Base-by-base conservation (phyloP, 2,113 vertebrate genomes). In the Turdus rufiventris region DNA sequence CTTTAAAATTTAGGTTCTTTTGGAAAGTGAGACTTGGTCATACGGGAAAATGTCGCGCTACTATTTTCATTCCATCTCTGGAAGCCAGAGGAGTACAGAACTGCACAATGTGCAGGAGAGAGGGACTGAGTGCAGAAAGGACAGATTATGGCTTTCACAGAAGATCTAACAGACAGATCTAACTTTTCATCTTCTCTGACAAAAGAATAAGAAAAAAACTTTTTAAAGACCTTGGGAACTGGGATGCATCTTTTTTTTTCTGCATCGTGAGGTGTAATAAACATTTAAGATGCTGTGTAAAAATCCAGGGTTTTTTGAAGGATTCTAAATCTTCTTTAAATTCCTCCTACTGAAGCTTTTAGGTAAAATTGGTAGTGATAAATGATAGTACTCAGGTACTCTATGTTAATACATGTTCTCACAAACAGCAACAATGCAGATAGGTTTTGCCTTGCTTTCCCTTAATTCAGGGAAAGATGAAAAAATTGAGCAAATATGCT, bases 1-100 rank as follows among this genome's bases (percentile, higher is more conserved):
- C 78, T 78, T 84, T 73, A 81, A 68, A 87, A n/a, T 60, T 67
- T 78, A 63, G 43, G 9, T 72, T 77, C 4, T 33, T 80, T 83
- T 92, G 68, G 65, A 74, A 77, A 77, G 20, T 43, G 79, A 38
- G 42, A 40, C 28, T 51, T 56, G 43, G 40, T 2, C 88, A 84
- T 86, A 81, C 81, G 84, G 70, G 58, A 48, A 93, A 92, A 93
- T 93, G 50, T 54, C 72, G 67, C 20, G 10, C 28, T 92, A 43
- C 85, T 84, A 40, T 91, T 89, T 93, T 87, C 42, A 75, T 68
- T 85, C 54, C 47, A 7, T 34, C 31, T 92, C n/a, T 85, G 71
- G n/a, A 92, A 91, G 71, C n/a, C 85, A 88, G 48, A 57, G 4
- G 0, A 48, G 40, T 60, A 25, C 21, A 53, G 70, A 81, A 51